Base-by-base conservation (phyloP, 2,888 invertebrate species). In the Carabus problematicus region DNA sequence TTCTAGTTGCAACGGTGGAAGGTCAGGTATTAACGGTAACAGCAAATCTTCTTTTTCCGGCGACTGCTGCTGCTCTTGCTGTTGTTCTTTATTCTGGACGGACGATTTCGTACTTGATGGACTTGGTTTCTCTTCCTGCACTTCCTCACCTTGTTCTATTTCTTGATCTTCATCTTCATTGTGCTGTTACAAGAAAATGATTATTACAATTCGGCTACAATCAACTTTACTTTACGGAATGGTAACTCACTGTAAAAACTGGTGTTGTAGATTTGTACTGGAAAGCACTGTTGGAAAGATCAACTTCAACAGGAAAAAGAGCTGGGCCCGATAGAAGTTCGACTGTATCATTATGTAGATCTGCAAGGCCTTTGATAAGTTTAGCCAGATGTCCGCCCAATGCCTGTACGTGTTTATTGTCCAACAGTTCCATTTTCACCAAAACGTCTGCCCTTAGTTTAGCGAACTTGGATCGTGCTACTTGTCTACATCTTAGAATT, bases 341-440 rank as follows among this genome's bases (percentile, higher is more conserved):
- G 70, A 91, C 87, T 3, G 94, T 91, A 75, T 93, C 92, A 67
- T 75, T 74, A 72, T 82, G 82, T 18, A 82, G 73, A 68, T 81
- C 79, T 0, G 94, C 90, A 72, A 99, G 85, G 0, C 94, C 95
- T 64, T 92, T 88, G 11, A 97, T 91, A 69, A 98, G 89, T 73
- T 92, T 88, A 71, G 93, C 89, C 7, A 95, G 82, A 75, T 95
- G 94, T 73, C 88, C 90, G 0, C 96, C 95, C 2, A 98, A 91
- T 75, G 98, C 97, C 79, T 97, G 97, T 0, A 98, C 96, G 81
- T 98, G 98, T 82, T 99, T 99, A 79, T 97, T 97, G 79, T 99
- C 99, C 18, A 99, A 82, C 12, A 99, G 84, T 81, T 99, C 99
- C 82, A 99, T 87, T 83, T 99, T 99, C 0, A 98, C 96, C 61